Evolutionary conservation across 2,888 invertebrate species (phyloP).

Genomic region (Volucella inanis): DNA sequence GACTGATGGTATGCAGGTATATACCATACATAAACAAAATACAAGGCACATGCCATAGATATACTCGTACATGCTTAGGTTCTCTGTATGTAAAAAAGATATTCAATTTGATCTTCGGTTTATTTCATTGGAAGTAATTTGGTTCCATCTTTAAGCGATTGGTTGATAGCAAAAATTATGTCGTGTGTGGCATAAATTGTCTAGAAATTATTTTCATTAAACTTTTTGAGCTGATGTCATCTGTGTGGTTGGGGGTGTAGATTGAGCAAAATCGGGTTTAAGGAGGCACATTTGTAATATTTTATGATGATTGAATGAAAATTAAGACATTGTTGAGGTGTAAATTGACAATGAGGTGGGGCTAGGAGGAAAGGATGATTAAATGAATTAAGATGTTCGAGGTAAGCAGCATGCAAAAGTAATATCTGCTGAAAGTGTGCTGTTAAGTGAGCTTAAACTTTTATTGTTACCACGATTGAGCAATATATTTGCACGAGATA

Average conservation of each 20-base stretch:
- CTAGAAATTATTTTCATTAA: constrained; percentile 62
- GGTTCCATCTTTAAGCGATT: constrained; percentile 30
- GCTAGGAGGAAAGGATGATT: too few species aligned
- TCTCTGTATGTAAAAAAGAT: constrained; percentile 57
- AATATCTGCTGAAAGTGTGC: too few species aligned
- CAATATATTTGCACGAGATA: too few species aligned
- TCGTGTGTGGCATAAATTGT: constrained; percentile 56
- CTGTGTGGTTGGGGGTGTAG: background rate
- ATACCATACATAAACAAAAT: too few species aligned
- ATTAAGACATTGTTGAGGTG: background rate
- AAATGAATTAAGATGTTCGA: too few species aligned
- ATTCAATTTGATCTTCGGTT: constrained; percentile 70
- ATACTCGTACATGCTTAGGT: background rate
- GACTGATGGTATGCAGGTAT: background rate
- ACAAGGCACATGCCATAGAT: too few species aligned
- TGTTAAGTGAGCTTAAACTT: too few species aligned
- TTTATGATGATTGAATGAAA: constrained; percentile 30
- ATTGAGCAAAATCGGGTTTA: background rate
- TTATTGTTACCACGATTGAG: too few species aligned
- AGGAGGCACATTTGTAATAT: background rate
- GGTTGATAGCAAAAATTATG: constrained; percentile 41
- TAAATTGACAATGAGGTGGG: too few species aligned
- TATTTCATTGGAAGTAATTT: constrained; percentile 73
- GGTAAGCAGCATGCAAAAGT: too few species aligned
- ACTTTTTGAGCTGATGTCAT: background rate